Base-by-base conservation (phyloP, 2,888 invertebrate genomes). In the Diplolepis rosae region DNA sequence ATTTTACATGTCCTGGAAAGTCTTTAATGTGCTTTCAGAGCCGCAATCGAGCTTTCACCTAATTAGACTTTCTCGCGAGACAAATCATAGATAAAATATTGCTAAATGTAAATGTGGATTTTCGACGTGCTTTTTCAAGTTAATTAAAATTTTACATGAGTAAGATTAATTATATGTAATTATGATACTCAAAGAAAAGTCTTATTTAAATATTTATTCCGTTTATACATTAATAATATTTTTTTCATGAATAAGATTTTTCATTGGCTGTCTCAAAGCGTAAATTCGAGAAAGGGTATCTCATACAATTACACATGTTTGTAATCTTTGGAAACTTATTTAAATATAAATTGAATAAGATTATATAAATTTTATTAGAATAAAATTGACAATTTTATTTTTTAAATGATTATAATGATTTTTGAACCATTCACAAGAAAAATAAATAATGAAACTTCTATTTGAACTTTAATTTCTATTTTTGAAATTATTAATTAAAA, bases 31-130 rank as follows among this genome's bases (percentile, higher is more conserved):
- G 61, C 24, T 39, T 24, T 39, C 7, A 39, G 27, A 61, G n/a
- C 35, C 35, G 24, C n/a, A 22, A 39, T 24, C 39, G 61, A 61
- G 61, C 61, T 61, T 61, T 39, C n/a, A n/a, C n/a, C n/a, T 61
- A 39, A 61, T 61, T 61, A 61, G 39, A 61, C 35, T 39, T 56
- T 56, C 32, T 61, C 61, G 24, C n/a, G 9, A 61, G 61, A 61
- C 61, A 61, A 61, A 61, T 61, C 61, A 61, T 15, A 18, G 7
- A 45, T 22, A 22, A 45, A 45, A 18, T 7, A 45, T 18, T 22
- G 15, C 45, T 45, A 18, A 45, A 45, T 9, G 18, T 2, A 22
- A 45, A 45, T 45, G 18, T 9, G 11, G 9, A 45, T 45, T 45
- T 45, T 45, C 18, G 45, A 45, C 18, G 45, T 45, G 45, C 45